Conservation (phyloP, 2,888 invertebrate species). For the Lumbricus terrestris region DNA sequence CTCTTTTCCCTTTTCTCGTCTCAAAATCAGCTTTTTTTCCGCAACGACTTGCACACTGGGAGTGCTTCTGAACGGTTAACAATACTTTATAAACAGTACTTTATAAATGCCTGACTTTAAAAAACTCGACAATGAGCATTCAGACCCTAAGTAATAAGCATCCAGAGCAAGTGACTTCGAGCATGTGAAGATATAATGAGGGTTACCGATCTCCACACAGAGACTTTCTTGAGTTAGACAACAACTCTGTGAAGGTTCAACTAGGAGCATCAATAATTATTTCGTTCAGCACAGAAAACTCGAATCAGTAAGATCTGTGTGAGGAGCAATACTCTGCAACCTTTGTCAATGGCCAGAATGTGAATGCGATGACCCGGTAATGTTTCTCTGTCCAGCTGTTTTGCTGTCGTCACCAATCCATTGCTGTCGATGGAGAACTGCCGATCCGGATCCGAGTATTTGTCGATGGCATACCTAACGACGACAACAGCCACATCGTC, state of each 20-base stretch:
- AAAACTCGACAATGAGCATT: too few species aligned
- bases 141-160: background rate
- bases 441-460: conserved; percentile 43
- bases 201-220: background rate
- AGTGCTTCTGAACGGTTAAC: too few species aligned
- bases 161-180: background rate
- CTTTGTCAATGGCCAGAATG: conserved; percentile 42
- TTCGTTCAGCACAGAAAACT: background rate
- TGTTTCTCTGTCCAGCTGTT: conserved; percentile 37
- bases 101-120: too few species aligned
- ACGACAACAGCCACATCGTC: background rate
- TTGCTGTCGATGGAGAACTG: conserved; percentile 44
- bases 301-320: background rate
- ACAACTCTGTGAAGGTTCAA: too few species aligned
- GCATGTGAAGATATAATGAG: background rate
- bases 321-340: conserved; percentile 15
- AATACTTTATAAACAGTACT: too few species aligned
- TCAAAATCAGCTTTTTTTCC: too few species aligned
- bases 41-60: too few species aligned
- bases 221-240: background rate
- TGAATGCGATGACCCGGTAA: conserved; percentile 36
- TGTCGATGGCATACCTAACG: conserved; percentile 51
- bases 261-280: background rate
- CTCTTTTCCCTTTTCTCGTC: too few species aligned
- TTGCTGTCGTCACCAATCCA: conserved; percentile 36